These are phyloP conservation scores for Cheumatopsyche charites DNA, from an alignment of 1,140 invertebrate species.

Conservation along the genomic window DNA sequence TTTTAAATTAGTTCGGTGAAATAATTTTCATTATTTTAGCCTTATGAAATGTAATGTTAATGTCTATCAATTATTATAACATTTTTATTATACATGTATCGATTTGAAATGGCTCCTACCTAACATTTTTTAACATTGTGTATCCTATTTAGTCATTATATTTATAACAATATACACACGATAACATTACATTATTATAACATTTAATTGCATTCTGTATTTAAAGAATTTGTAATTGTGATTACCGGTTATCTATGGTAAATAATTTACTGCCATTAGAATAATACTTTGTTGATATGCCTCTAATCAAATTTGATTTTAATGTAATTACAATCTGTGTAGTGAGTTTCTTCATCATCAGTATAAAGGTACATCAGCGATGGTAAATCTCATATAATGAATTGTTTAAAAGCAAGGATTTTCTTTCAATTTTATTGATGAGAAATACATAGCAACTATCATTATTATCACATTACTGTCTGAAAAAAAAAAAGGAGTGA, in stretches of 20 bases:
- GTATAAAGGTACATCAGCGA: no score
- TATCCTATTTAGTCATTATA: slow-evolving; percentile 45
- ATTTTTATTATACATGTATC: background rate
- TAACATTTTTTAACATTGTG: slow-evolving; percentile 34
- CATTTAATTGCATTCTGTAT: slow-evolving; percentile 41
- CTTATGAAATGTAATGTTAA: background rate
- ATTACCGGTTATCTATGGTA: slow-evolving; percentile 45
- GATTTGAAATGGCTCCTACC: slow-evolving; percentile 20
- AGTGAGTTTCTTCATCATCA: no score
- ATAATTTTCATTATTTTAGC: background rate
- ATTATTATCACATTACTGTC: no score
- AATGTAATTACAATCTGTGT: background rate
- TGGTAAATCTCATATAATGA: no score
- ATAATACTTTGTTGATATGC: slow-evolving; percentile 42
- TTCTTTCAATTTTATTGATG: no score
- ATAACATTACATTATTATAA: slow-evolving; percentile 42
- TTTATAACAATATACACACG: slow-evolving; percentile 38
- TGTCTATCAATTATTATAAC: no score
- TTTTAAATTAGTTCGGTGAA: background rate
- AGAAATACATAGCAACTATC: no score
- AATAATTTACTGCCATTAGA: slow-evolving; percentile 48
- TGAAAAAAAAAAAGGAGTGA: no score
- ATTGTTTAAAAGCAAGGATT: no score
- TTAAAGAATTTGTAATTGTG: slow-evolving; percentile 43
- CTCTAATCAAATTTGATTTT: slow-evolving; percentile 24